A percentile compares a stretch with the other conserved stretches of the same genome.
phyloP scores from a whole-genome alignment of 2,797 vertebrate species.

The Sylvia borin region DNA sequence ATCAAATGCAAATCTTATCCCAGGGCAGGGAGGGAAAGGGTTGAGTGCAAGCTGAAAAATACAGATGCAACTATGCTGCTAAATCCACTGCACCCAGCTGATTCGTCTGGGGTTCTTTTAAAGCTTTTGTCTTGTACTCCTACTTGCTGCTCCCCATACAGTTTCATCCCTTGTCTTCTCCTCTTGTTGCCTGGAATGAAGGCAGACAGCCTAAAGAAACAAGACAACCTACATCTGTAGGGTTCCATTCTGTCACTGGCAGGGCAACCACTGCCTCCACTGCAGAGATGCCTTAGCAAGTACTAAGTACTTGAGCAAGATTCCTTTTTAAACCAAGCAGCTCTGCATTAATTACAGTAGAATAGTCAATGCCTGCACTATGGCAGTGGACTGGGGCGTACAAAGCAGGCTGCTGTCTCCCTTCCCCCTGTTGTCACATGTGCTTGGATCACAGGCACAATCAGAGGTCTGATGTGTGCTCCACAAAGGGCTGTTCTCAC shows the following conservation, averaged over 20 bases:
- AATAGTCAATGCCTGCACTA: conserved; percentile 59
- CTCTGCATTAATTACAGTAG: conserved; percentile 67
- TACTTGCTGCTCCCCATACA: background rate
- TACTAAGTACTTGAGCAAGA: background rate
- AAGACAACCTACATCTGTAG: background rate
- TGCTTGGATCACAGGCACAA: conserved; percentile 48
- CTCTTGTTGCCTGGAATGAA: background rate
- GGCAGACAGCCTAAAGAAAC: conserved; percentile 2
- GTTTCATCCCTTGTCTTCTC: background rate
- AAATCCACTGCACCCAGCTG: background rate
- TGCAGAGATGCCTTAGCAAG: background rate
- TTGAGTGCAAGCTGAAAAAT: background rate
- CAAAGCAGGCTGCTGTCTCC: conserved; percentile 69
- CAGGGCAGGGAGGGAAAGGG: background rate
- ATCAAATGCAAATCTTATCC: background rate
- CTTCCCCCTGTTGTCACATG: conserved; percentile 67
- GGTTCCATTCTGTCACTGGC: background rate
- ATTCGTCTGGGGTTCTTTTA: background rate
- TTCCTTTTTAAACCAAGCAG: conserved; percentile 33
- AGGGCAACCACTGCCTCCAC: background rate
- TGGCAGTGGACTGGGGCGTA: conserved; percentile 2
- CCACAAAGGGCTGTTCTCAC: conserved; percentile 59
- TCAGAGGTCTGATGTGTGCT: conserved; percentile 22
- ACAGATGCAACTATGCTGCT: background rate
- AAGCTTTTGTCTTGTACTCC: background rate